Percentiles rank a stretch among this genome's conserved stretches.
phyloP scores from a whole-genome alignment of 2,888 invertebrate species.

The Terebella lapidaria region DNA sequence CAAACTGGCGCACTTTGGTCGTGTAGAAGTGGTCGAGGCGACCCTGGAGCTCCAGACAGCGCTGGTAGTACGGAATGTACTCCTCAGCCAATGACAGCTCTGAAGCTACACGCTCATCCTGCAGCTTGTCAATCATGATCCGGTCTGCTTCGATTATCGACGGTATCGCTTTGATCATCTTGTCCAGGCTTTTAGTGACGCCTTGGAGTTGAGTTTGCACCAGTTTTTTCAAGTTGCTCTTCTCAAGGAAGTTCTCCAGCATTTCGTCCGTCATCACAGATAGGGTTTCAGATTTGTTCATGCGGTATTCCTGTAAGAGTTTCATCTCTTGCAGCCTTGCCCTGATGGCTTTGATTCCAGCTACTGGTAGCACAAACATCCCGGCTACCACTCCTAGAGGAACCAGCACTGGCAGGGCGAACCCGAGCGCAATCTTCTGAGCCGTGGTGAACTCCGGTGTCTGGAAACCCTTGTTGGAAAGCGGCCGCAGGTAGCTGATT shows the following conservation, averaged over 20 bases:
- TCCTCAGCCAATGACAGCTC: slow-evolving; percentile 14
- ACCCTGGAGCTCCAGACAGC: slow-evolving; percentile 11
- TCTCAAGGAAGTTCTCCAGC: slow-evolving; percentile 14
- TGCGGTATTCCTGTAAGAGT: slow-evolving; percentile 11
- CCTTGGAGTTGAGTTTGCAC: slow-evolving; percentile 13
- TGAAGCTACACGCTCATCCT: slow-evolving; percentile 13
- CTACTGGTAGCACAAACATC: slow-evolving; percentile 17
- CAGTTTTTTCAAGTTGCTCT: slow-evolving; percentile 10
- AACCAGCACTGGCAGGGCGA: slow-evolving; percentile 16
- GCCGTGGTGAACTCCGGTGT: slow-evolving; percentile 8
- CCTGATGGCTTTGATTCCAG: slow-evolving; percentile 14
- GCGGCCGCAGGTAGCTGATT: background rate
- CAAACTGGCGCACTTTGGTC: slow-evolving; percentile 33
- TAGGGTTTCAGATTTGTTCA: slow-evolving; percentile 12
- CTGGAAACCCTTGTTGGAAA: background rate
- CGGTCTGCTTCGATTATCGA: slow-evolving; percentile 15
- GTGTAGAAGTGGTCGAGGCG: slow-evolving; percentile 36
- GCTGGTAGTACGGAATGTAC: slow-evolving; percentile 11
- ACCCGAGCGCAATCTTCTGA: slow-evolving; percentile 18
- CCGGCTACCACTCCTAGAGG: slow-evolving; percentile 19
- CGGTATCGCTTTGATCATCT: slow-evolving; percentile 12
- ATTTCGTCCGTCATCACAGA: slow-evolving; percentile 16
- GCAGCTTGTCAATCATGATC: slow-evolving; percentile 11
- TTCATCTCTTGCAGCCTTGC: slow-evolving; percentile 14
- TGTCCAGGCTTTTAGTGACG: slow-evolving; percentile 14